Base-by-base conservation (phyloP, 1,140 invertebrate species). In the Bombus pyrosoma region DNA sequence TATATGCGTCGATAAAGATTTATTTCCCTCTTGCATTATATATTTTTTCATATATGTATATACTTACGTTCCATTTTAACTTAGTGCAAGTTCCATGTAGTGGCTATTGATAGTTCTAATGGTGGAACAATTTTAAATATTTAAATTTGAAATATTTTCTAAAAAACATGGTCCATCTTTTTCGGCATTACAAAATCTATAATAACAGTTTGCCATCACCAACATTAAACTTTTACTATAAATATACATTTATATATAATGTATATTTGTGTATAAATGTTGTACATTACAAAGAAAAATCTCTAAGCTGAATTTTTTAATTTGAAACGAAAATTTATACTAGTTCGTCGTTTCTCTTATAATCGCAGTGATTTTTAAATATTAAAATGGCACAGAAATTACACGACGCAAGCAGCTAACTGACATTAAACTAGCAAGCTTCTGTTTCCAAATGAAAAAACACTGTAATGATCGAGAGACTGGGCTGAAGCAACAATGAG, bases 391-490 rank as follows among this genome's bases (percentile, higher is more conserved):
- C 41, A 22, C 22, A 15, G 47, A 8, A 41, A 1, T 25, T 34
- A 39, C 34, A 22, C 41, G 5, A 57, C 2, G 28, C 22, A 37
- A 73, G 74, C 80, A 59, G 8, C n/a, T 62, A 34, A 43, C 81
- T 34, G 41, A 73, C 39, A 47, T 64, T 37, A 28, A 82, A 32
- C 81, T 47, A 39, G 25, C 41, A 62, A 74, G 59, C 25, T 34
- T n/a, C 12, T 39, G 39, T 82, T 74, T 74, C 32, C 81, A 37
- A 75, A 66, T 37, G 37, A 75, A 66, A 76, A 64, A 22, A 13
- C 72, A 53, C 72, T 32, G 64, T 68, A 53, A 83, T 43, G 47
- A 83, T 83, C 41, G 66, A 68, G 43, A 66, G 72, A 66, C 74
- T 39, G 18, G 47, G 57, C 32, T 68, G 68, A 34, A 15, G 34